phyloP scores from a whole-genome alignment of 1,140 invertebrate genomes.

The Drosophila hydei region DNA sequence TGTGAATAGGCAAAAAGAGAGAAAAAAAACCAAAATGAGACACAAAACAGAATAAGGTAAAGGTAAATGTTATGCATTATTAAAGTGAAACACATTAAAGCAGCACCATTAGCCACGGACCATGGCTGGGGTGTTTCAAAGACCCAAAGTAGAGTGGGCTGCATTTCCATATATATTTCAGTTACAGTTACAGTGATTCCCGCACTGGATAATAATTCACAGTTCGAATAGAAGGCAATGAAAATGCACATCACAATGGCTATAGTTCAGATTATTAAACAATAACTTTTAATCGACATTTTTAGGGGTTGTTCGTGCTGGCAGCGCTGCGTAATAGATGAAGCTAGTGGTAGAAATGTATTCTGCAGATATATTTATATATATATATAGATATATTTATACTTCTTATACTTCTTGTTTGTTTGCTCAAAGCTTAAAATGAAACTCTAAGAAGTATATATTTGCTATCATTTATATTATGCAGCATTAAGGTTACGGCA shows the following conservation, averaged over 20 bases:
- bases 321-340: too few relatives aligned
- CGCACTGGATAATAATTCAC: conserved; percentile 42
- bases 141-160: neutral
- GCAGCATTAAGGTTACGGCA: too few relatives aligned
- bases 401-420: too few relatives aligned
- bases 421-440: too few relatives aligned
- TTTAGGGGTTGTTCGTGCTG: neutral
- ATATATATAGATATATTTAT: neutral
- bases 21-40: conserved; percentile 16
- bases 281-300: neutral
- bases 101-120: conserved; percentile 65
- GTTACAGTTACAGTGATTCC: conserved; percentile 24
- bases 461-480: too few relatives aligned
- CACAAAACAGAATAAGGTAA: conserved; percentile 42
- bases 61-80: conserved; percentile 80
- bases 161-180: too few relatives aligned
- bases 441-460: too few relatives aligned
- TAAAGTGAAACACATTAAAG: conserved; percentile 78
- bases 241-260: neutral
- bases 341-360: too few relatives aligned
- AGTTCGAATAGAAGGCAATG: conserved; percentile 29
- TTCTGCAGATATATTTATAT: neutral
- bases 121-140: conserved; percentile 13
- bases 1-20: conserved; percentile 78
- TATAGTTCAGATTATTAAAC: conserved; percentile 3